Percentiles rank a stretch among this genome's conserved stretches.
Evolutionary conservation across 2,113 vertebrate species (phyloP).

Genomic region (Peromyscus leucopus): DNA sequence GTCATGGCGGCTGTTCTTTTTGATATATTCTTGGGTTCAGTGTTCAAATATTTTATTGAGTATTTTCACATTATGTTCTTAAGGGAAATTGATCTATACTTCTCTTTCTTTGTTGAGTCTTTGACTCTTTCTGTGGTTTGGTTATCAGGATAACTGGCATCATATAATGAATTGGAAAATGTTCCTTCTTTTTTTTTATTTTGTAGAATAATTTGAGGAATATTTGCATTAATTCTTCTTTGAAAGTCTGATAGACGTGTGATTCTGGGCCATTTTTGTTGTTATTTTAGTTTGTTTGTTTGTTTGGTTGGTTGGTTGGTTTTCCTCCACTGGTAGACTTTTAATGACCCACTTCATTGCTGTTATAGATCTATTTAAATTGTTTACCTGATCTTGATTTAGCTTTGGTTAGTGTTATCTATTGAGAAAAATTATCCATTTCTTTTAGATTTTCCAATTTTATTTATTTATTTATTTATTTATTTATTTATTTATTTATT

Average conservation of each 20-base stretch:
- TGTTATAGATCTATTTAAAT: no score
- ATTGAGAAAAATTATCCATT: no score
- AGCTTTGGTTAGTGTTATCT: no score
- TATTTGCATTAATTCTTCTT: background rate
- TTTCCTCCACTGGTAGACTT: no score
- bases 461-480: no score
- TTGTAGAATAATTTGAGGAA: background rate
- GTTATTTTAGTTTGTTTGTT: no score
- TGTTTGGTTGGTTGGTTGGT: no score
- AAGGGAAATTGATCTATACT: background rate
- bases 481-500: no score
- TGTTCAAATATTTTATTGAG: background rate
- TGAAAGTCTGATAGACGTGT: background rate
- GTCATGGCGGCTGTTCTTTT: background rate
- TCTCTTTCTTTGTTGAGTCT: background rate
- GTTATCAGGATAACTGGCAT: background rate
- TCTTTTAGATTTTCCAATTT: no score
- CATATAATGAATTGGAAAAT: background rate
- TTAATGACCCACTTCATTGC: no score
- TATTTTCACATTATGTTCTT: background rate
- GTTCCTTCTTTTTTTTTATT: background rate
- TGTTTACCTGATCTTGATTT: no score
- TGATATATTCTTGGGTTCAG: background rate
- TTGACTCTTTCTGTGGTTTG: background rate
- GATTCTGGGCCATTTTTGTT: no score